Percentiles rank a stretch among this genome's conserved stretches.
Evolutionary conservation across 37 sponge, comb jelly and placozoan genomes (phyloP).

Genomic region (Chondrosia reniformis): DNA sequence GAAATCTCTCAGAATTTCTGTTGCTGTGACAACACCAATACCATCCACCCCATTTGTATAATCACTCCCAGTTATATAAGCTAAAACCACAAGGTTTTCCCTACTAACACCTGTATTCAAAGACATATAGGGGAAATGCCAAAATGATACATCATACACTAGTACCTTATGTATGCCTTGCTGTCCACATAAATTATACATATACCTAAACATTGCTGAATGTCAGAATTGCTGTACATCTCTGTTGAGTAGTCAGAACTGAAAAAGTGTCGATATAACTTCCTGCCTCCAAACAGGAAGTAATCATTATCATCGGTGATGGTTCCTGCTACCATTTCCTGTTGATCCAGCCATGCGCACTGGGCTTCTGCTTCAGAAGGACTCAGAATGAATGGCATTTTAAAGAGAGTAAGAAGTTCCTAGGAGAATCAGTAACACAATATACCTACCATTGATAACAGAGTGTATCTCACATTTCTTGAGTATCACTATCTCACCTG

Average conservation of each 20-base stretch:
- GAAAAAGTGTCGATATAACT: slow-evolving; percentile 88
- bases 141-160: neutral
- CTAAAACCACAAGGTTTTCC: slow-evolving; percentile 69
- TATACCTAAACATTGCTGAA: slow-evolving; percentile 48
- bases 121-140: neutral
- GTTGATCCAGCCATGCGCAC: slow-evolving; percentile 87
- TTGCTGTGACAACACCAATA: slow-evolving; percentile 74
- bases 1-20: slow-evolving; percentile 76
- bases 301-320: slow-evolving; percentile 95
- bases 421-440: no score
- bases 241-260: slow-evolving; percentile 48
- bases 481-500: slow-evolving; percentile 35
- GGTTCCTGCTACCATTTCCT: slow-evolving; percentile 60
- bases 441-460: no score
- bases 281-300: slow-evolving; percentile 88
- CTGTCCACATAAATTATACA: neutral
- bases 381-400: slow-evolving; percentile 83
- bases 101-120: slow-evolving; percentile 9
- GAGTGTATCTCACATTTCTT: neutral
- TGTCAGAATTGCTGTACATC: slow-evolving; percentile 32
- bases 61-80: slow-evolving; percentile 90
- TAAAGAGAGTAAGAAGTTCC: slow-evolving; percentile 89
- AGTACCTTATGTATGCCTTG: no score
- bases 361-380: slow-evolving; percentile 97
- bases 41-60: slow-evolving; percentile 92